Base-by-base conservation (phyloP, 1,140 invertebrate species). In the Bombus confusus region DNA sequence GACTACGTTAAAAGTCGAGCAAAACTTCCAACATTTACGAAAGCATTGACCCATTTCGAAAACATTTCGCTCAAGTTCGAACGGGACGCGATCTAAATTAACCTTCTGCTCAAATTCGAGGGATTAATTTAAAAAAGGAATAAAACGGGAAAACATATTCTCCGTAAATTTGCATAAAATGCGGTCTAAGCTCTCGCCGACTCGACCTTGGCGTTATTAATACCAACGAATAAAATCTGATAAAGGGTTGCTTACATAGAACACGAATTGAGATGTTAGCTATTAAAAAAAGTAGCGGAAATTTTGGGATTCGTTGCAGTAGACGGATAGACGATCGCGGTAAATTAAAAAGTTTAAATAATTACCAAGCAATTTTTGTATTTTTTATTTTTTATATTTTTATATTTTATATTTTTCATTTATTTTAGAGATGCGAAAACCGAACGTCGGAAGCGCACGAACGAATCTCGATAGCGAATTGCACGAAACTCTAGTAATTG, bases 221-320 rank as follows among this genome's bases (percentile, higher is more conserved):
- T n/a, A n/a, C 1, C 12, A 28, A 71, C 66, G 6, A 34, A 37
- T 3, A 10, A 68, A 68, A 37, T 4, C 13, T n/a, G 59, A n/a
- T n/a, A 62, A 34, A 18, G 31, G 15, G 31, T 34, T 52, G 6
- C 47, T 52, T 22, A 8, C 47, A 8, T 22, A 6, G 1, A 52
- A 22, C 47, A 8, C 13, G 15, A 34, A 8, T 34, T 1, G 1
- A 66, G 15, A 66, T 66, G 34, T 18, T 66, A 18, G 31, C 5
- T 66, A 18, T n/a, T n/a, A 12, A n/a, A 12, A 12, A n/a, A 12
- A 5, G 2, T 1, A 13, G 10, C 0, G 28, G 0, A n/a, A n/a
- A 0, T 12, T n/a, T 62, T 59, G 57, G 0, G 1, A 22, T 52
- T 52, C 47, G 0, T 2, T 22, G 6, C 6, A 52, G 47, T 1